phyloP scores from a whole-genome alignment of 2,797 vertebrate species.

The Australoheros facetus region DNA sequence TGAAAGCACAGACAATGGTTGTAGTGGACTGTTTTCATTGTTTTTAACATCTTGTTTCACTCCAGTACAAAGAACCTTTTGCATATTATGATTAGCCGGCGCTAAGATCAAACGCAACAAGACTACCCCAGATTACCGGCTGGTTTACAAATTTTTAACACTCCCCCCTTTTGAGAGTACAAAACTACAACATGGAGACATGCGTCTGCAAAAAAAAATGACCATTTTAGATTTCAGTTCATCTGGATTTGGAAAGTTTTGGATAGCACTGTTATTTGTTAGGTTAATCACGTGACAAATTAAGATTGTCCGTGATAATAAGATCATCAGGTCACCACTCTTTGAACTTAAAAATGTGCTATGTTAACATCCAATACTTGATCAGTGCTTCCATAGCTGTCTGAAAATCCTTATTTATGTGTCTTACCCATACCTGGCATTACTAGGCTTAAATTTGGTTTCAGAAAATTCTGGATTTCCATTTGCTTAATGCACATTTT shows the following conservation, averaged over 20 bases:
- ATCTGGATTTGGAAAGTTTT: not conserved
- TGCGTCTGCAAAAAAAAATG: not conserved
- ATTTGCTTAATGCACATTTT: slow-evolving; percentile 28
- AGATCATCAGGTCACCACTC: not conserved
- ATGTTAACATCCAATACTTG: not conserved
- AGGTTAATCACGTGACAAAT: not conserved
- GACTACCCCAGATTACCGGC: not conserved
- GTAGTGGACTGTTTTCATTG: too few relatives aligned
- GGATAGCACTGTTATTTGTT: not conserved
- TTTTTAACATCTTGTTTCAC: too few relatives aligned
- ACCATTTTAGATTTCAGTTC: not conserved
- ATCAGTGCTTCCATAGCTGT: not conserved
- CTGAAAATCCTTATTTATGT: not conserved
- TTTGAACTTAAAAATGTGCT: not conserved
- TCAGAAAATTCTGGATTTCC: slow-evolving; percentile 19
- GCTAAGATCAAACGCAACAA: not conserved
- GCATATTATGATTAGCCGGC: too few relatives aligned
- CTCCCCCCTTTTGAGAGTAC: not conserved
- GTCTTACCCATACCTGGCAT: not conserved
- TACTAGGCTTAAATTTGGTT: slow-evolving; percentile 22
- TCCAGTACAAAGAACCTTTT: too few relatives aligned
- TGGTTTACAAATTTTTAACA: not conserved
- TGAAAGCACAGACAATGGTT: too few relatives aligned
- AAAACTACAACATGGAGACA: not conserved
- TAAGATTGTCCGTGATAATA: not conserved